Percentiles rank a stretch among this genome's conserved stretches.
phyloP scores from a whole-genome alignment of 2,888 invertebrate species.

The Stomorhina lunata region DNA sequence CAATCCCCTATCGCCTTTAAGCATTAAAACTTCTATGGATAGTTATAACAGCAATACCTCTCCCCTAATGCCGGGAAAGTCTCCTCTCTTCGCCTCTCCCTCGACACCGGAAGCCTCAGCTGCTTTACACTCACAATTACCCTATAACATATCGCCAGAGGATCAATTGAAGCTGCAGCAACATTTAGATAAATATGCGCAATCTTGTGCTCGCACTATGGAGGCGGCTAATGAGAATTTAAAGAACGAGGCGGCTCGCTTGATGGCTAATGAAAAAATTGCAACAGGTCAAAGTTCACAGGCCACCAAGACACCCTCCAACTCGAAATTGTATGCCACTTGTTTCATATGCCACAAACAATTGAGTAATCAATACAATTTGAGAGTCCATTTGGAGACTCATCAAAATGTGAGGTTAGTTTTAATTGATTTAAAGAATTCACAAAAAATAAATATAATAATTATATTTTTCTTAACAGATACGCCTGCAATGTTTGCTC shows the following conservation, averaged over 20 bases:
- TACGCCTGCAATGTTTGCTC: constrained; percentile 93
- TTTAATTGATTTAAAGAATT: neutral
- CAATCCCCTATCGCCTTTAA: constrained; percentile 66
- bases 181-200: constrained; percentile 73
- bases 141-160: constrained; percentile 61
- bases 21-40: constrained; percentile 55
- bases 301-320: constrained; percentile 76
- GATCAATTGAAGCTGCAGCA: constrained; percentile 67
- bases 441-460: neutral
- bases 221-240: constrained; percentile 54
- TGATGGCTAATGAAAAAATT: constrained; percentile 51
- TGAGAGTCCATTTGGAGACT: constrained; percentile 94
- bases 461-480: constrained; percentile 73
- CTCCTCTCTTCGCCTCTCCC: constrained; percentile 46
- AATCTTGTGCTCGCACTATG: constrained; percentile 71
- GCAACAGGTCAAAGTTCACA: constrained; percentile 56
- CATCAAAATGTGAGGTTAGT: constrained; percentile 88
- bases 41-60: constrained; percentile 43
- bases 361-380: constrained; percentile 93
- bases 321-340: constrained; percentile 84
- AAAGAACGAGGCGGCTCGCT: constrained; percentile 52
- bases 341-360: constrained; percentile 93
- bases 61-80: constrained; percentile 34
- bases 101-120: constrained; percentile 28
- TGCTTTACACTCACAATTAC: constrained; percentile 40